These are phyloP conservation scores for Aphaenogaster ashmeadi DNA, from an alignment of 1,140 invertebrate species.

Conservation along the genomic window DNA sequence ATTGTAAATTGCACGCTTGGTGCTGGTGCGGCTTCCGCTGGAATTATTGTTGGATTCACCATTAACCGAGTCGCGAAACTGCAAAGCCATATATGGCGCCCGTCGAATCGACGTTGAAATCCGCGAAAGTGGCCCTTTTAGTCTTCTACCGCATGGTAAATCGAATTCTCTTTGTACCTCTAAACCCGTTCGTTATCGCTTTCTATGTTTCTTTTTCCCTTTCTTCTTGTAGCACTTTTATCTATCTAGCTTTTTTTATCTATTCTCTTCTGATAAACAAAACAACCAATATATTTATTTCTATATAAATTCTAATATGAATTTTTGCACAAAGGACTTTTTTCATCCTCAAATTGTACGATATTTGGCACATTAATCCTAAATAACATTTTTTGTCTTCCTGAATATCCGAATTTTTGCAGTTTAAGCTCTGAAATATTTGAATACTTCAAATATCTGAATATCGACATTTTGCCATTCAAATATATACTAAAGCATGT, in stretches of 20 bases:
- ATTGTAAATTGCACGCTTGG: slow-evolving; percentile 38
- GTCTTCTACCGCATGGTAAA: slow-evolving; percentile 14
- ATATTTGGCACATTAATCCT: background rate
- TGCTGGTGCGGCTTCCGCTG: background rate
- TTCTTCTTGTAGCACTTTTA: background rate
- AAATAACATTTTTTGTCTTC: background rate
- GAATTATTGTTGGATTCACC: slow-evolving; percentile 48
- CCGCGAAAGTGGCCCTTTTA: slow-evolving; percentile 12
- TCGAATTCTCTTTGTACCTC: slow-evolving; percentile 30
- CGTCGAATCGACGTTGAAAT: slow-evolving; percentile 30
- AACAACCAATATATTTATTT: slow-evolving; percentile 15
- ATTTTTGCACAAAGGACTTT: background rate
- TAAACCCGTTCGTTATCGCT: slow-evolving; percentile 37
- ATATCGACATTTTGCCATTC: background rate
- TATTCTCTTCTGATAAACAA: background rate
- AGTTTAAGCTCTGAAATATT: background rate
- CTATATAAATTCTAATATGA: background rate
- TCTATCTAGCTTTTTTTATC: background rate
- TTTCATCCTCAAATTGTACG: background rate
- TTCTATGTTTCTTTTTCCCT: background rate
- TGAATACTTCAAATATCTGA: background rate
- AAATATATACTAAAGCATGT: background rate
- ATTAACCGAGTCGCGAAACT: slow-evolving; percentile 26
- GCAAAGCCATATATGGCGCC: slow-evolving; percentile 1
- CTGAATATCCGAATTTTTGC: background rate